Evolutionary conservation across 2,888 invertebrate genomes (phyloP), one percentile per base, ranked within the genome.

Genomic region (Drosophila atripex): DNA sequence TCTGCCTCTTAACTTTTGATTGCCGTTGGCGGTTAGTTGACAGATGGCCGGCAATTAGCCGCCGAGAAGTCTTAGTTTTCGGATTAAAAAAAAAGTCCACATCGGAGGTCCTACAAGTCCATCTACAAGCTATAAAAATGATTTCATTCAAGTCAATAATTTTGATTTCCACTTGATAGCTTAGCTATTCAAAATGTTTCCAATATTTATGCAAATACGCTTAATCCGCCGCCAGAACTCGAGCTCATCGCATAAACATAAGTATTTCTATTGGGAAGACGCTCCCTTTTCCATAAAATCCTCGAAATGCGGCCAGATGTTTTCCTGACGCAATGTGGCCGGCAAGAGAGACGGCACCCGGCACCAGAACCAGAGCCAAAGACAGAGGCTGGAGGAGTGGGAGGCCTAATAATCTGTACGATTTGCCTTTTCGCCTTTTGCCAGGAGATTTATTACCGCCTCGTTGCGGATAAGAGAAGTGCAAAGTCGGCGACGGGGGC

Each of bases 391-490:
- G 2, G 16, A 9, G n/a, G 56, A 59, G 45, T 21, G 58, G 32
- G 55, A 46, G 52, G 51, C 59, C 86, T 85, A 86, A 85, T 85
- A 85, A 85, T 85, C 80, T 86, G 80, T 80, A 75, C 86, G 73
- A 76, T 87, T 78, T 80, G 78, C 77, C 80, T 70, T 68, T 68
- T 68, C 70, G 68, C 70, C 71, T 70, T 71, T 61, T 52, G 70
- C 71, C 63, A 71, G 78, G 80, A 86, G 86, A 86, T 86, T 86
- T 86, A 86, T 86, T 83, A 83, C 80, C 83, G 78, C 71, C 77
- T 78, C 75, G 85, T 39, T 86, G 86, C 87, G 88, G 88, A 88
- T 86, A 88, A 82, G 83, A 88, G 85, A 78, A 80, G 76, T 77
- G 82, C 85, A 75, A 75, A 63, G 66, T 53, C 57, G 70, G 79